Percentiles rank a stretch among this genome's conserved stretches.
Evolutionary conservation across 1,140 invertebrate genomes (phyloP).

Genomic region (Drosophila baimaii): DNA sequence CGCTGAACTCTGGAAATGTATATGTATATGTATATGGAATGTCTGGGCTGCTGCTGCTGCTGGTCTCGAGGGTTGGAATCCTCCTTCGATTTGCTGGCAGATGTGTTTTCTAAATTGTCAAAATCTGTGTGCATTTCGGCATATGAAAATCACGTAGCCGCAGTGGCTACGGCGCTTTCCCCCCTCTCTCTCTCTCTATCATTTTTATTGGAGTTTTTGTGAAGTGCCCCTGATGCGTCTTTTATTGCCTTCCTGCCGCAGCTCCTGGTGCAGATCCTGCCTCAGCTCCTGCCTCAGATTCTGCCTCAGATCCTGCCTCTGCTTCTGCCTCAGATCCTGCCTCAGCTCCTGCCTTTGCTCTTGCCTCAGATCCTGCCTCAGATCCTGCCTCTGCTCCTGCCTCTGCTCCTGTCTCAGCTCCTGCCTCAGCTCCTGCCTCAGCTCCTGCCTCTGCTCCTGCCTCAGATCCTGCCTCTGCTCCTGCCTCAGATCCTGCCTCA

Average conservation of each 20-base stretch:
- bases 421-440: not conserved
- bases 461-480: not conserved
- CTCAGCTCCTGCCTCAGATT: constrained; percentile 7
- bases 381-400: no score
- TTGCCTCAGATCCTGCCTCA: not conserved
- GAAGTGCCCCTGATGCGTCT: constrained; percentile 26
- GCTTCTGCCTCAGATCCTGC: not conserved
- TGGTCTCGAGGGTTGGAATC: constrained; percentile 60
- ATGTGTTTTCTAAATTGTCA: constrained; percentile 78
- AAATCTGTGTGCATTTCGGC: constrained; percentile 79
- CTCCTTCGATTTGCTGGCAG: constrained; percentile 71
- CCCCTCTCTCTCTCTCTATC: not conserved
- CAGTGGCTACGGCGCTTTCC: not conserved
- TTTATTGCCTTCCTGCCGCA: constrained; percentile 30
- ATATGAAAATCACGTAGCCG: constrained; percentile 74
- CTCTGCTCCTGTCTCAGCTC: not conserved
- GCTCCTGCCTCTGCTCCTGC: not conserved
- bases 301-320: not conserved
- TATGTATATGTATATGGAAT: not conserved
- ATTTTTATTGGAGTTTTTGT: constrained; percentile 36
- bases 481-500: not conserved
- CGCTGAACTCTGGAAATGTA: constrained; percentile 14
- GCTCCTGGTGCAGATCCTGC: not conserved
- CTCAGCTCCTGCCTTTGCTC: not conserved
- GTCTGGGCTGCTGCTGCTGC: constrained; percentile 38